phyloP scores from a whole-genome alignment of 2,888 invertebrate species.

The Ernsta delagoae region DNA sequence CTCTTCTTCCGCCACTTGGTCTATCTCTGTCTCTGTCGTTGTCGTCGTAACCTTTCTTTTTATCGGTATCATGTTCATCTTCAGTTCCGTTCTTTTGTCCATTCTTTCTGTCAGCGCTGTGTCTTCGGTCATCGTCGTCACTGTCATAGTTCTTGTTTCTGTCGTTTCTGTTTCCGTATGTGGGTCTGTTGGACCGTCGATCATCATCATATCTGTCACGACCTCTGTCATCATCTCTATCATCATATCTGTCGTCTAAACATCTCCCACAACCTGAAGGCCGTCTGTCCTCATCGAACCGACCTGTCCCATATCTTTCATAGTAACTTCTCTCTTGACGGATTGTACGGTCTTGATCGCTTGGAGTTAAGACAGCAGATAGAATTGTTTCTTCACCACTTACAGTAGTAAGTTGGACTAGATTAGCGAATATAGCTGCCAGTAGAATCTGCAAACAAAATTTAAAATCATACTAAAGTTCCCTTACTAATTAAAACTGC shows the following conservation, averaged over 20 bases:
- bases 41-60: conserved; percentile 61
- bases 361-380: conserved; percentile 55
- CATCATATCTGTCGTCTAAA: conserved; percentile 52
- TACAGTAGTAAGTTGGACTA: conserved; percentile 48
- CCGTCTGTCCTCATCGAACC: conserved; percentile 63
- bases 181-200: conserved; percentile 59
- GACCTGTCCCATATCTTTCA: conserved; percentile 60
- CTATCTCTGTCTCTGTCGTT: conserved; percentile 50
- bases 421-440: conserved; percentile 43
- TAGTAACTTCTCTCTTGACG: conserved; percentile 73
- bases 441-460: conserved; percentile 59
- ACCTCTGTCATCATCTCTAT: conserved; percentile 60
- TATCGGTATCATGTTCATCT: conserved; percentile 56
- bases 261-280: conserved; percentile 66
- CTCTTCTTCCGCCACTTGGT: conserved; percentile 46
- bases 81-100: conserved; percentile 66
- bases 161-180: conserved; percentile 67
- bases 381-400: conserved; percentile 60
- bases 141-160: conserved; percentile 54
- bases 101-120: conserved; percentile 52
- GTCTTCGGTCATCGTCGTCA: conserved; percentile 52
- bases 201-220: conserved; percentile 51
- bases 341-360: conserved; percentile 51
- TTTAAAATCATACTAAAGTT: background rate
- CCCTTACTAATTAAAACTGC: too few relatives aligned